Base-by-base conservation (phyloP, 2,888 invertebrate genomes). In the Agonopterix arenella region DNA sequence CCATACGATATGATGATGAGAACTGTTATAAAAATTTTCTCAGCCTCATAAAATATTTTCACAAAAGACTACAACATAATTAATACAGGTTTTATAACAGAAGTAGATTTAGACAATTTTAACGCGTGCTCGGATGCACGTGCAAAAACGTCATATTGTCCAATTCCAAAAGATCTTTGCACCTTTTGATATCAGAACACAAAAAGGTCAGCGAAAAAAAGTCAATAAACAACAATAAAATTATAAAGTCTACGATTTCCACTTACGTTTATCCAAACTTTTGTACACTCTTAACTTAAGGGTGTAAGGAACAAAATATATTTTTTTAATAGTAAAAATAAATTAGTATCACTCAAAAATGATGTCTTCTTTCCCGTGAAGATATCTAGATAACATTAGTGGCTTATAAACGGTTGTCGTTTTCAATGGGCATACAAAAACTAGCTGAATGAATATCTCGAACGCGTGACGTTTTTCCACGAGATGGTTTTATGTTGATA, bases 371-470 rank as follows among this genome's bases (percentile, higher is more conserved):
- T 80, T 68, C 60, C 72, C 73, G 64, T 71, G 63, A 73, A 76
- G 76, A 81, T 80, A 73, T 83, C 80, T 75, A 84, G 86, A 88
- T 86, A 86, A 81, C 83, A 88, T 89, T 89, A 88, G 88, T 84
- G 88, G 88, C 84, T 86, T 85, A 73, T 84, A 84, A 85, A 86
- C 76, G 84, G 77, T 75, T 82, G 84, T 82, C 73, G 66, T 52
- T 53, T 67, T 79, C 70, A 77, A 84, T 75, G 64, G 73, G 61
- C 57, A 11, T 62, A 64, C 66, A 72, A 67, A 59, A 58, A 49
- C 54, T 58, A 58, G 59, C 60, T 63, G 66, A 69, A 62, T 74
- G 61, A 66, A 60, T 54, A 46, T 60, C 53, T 55, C 82, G 74
- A 80, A 85, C 80, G 74, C 71, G 45, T 85, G 88, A 88, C 84